Evolutionary conservation across 2,113 vertebrate species (phyloP).

Genomic region (Marmota flaviventris): DNA sequence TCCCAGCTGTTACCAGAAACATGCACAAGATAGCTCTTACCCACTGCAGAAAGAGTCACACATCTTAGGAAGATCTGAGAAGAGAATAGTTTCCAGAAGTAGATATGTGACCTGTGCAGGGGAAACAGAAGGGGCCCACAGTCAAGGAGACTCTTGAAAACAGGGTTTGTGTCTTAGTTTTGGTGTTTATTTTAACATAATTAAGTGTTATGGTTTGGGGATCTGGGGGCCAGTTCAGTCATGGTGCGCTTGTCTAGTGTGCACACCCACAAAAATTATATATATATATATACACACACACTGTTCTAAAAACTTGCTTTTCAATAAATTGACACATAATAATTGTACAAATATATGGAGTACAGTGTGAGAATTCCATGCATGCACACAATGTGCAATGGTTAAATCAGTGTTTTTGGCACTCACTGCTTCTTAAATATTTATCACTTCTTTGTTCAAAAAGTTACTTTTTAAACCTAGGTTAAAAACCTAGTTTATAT

Average conservation of each 20-base stretch:
- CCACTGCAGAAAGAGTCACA: not conserved
- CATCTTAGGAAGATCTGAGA: not conserved
- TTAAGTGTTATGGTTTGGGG: not conserved
- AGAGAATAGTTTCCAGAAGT: not conserved
- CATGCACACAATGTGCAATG: not conserved
- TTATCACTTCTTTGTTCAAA: slow-evolving; percentile 10
- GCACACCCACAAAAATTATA: not conserved
- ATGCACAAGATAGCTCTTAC: not conserved
- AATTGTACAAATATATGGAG: not conserved
- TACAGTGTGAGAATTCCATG: not conserved
- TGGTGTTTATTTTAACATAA: not conserved
- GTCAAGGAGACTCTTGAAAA: not conserved
- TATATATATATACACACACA: not conserved
- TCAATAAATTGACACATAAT: not conserved
- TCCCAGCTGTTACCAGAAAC: not conserved
- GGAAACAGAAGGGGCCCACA: no score
- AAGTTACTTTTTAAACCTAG: not conserved
- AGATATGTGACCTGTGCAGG: not conserved
- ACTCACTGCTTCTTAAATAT: not conserved
- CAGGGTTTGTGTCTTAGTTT: rapidly evolving
- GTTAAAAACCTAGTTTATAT: not conserved
- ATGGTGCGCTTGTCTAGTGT: not conserved
- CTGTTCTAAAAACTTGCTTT: slow-evolving; percentile 20
- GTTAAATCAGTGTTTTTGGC: not conserved
- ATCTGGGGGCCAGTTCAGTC: not conserved